Evolutionary conservation across 1,140 invertebrate species (phyloP), one percentile per base, ranked within the genome.

Genomic region (Drosophila persimilis): DNA sequence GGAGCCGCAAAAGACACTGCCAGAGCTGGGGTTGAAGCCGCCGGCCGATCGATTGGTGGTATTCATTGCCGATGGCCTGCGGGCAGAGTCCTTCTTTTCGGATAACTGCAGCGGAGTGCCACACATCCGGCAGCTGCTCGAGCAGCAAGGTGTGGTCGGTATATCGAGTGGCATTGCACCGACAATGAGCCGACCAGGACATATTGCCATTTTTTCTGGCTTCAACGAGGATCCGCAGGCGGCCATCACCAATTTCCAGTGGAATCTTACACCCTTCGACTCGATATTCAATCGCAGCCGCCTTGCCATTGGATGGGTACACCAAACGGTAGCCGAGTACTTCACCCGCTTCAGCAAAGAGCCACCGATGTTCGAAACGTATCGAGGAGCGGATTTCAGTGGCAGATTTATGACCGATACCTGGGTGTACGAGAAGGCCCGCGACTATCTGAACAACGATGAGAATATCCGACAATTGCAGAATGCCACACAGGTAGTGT

Each of bases 181-280:
- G 0, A 99, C 98, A 9, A 98, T 99, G 93, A 98, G 97, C 0
- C 93, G 98, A 61, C 98, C 98, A 20, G 98, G 98, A 0, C 98
- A 99, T 93, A 97, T 99, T 29, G 98, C 98, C 22, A 93, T 99
- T 0, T 95, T 97, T 81, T 97, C 97, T 63, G 90, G 98, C 9
- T 95, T 99, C 57, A 98, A 98, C 92, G 98, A 99, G 94, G 98
- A 99, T 93, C 98, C 99, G 6, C 97, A 97, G 80, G 17, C 98
- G 39, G 94, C 99, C 46, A 94, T 97, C 26, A 97, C 95, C 91
- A 96, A 98, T 13, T 99, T 98, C 96, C 97, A 97, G 91, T 95
- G 97, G 89, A 99, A 99, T 93, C 96, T 97, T n/a, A 96, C 99
- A 9, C 94, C 97, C 83, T 99, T 99, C 94, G 98, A 99, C 93